These are phyloP conservation scores for Ia io DNA, from an alignment of 2,113 vertebrate species.

Conservation along the genomic window DNA sequence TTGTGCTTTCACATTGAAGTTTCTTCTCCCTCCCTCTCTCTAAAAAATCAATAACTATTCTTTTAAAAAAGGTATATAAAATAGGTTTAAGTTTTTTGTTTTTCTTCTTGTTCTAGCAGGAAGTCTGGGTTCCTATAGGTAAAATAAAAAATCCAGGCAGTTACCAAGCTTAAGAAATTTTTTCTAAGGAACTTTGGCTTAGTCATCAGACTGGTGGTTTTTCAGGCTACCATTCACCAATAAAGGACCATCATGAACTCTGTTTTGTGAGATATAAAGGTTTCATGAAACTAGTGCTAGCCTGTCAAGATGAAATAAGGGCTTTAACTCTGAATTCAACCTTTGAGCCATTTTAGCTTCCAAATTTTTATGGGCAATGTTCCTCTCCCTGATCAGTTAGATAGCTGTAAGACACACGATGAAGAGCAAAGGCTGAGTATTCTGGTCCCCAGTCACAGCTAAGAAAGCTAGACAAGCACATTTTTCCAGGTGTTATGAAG, in stretches of 20 bases:
- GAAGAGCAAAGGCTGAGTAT: not conserved
- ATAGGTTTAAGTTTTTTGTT: not conserved
- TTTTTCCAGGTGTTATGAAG: not conserved
- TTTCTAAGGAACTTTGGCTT: not conserved
- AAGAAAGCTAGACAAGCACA: not conserved
- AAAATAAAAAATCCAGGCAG: not conserved
- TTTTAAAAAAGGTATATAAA: not conserved
- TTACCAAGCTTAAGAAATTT: not conserved
- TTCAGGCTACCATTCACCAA: not conserved
- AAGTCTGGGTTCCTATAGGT: not conserved
- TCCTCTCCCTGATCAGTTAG: not conserved
- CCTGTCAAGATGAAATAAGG: not conserved
- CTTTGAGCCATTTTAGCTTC: not conserved
- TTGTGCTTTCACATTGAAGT: too few relatives aligned
- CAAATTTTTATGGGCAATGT: not conserved
- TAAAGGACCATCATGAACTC: not conserved
- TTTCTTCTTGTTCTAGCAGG: not conserved
- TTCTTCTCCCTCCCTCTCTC: too few relatives aligned
- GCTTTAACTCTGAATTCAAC: not conserved
- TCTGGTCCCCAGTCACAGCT: not conserved
- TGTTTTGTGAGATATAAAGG: not conserved
- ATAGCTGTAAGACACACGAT: not conserved
- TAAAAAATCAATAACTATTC: too few relatives aligned
- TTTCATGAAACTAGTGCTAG: not conserved
- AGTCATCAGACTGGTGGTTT: not conserved